phyloP scores from a whole-genome alignment of 2,888 invertebrate genomes.

The Euspilapteryx auroguttella region DNA sequence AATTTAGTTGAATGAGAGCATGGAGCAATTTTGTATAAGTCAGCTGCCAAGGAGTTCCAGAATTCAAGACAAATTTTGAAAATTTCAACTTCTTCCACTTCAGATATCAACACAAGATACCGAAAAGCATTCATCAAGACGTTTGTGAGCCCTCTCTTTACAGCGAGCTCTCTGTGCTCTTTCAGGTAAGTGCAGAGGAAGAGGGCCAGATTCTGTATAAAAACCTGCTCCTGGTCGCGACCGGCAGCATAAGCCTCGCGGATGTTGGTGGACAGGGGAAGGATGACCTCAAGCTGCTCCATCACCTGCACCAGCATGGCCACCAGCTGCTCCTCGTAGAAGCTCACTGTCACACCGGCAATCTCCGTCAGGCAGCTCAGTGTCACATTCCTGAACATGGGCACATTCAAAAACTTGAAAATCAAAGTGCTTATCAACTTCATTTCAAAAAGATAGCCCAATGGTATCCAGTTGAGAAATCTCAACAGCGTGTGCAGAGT shows the following conservation, averaged over 20 bases:
- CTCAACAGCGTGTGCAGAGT: constrained; percentile 94
- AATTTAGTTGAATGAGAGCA: constrained; percentile 56
- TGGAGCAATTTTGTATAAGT: constrained; percentile 88
- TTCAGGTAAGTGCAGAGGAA: constrained; percentile 96
- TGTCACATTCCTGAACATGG: constrained; percentile 97
- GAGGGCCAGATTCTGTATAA: constrained; percentile 97
- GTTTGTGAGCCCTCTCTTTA: constrained; percentile 77
- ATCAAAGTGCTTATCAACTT: constrained; percentile 92
- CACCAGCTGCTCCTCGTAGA: constrained; percentile 92
- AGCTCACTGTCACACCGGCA: constrained; percentile 85
- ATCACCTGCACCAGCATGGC: constrained; percentile 90
- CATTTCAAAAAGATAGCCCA: constrained; percentile 99
- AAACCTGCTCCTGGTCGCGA: constrained; percentile 96
- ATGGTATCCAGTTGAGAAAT: constrained; percentile 99
- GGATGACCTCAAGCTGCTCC: constrained; percentile 89
- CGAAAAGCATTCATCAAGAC: constrained; percentile 81
- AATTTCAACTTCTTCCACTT: constrained; percentile 99
- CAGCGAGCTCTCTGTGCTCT: constrained; percentile 90
- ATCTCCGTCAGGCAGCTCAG: constrained; percentile 98
- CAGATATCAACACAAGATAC: constrained; percentile 89
- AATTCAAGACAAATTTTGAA: constrained; percentile 99
- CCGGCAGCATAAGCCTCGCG: constrained; percentile 92
- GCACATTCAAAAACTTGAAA: constrained; percentile 96
- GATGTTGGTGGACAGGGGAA: constrained; percentile 90
- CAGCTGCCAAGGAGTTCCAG: constrained; percentile 93